These are phyloP conservation scores for Enteromius afrohamiltoni DNA, from an alignment of 2,797 vertebrate genomes.

Conservation along the genomic window DNA sequence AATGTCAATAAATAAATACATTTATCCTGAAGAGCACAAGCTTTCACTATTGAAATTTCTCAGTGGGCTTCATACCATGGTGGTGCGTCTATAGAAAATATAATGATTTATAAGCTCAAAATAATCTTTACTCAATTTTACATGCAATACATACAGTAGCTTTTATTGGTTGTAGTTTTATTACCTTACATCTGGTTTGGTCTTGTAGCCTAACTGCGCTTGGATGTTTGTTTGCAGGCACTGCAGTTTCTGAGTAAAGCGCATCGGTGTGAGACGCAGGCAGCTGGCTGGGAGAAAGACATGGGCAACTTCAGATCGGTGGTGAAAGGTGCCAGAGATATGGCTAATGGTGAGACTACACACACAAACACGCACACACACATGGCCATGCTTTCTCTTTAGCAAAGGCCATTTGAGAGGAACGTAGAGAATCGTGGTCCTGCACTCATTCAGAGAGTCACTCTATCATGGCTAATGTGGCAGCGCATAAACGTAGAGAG, in stretches of 20 bases:
- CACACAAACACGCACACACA: too few relatives aligned
- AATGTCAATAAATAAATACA: not conserved
- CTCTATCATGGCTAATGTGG: constrained; percentile 52
- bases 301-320: constrained; percentile 83
- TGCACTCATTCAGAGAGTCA: constrained; percentile 29
- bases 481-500: not conserved
- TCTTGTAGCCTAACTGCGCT: not conserved
- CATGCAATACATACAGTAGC: not conserved
- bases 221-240: constrained; percentile 73
- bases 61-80: not conserved
- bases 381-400: constrained; percentile 5
- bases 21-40: not conserved
- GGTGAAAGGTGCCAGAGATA: constrained; percentile 79
- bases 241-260: constrained; percentile 91
- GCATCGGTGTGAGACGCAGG: constrained; percentile 89
- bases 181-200: not conserved
- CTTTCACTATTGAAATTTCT: not conserved
- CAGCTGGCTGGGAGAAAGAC: constrained; percentile 88
- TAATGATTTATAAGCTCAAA: not conserved
- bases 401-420: constrained; percentile 18
- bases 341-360: constrained; percentile 82
- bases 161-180: not conserved
- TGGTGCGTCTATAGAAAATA: not conserved
- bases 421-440: constrained; percentile 14
- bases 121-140: not conserved